phyloP scores from a whole-genome alignment of 2,113 vertebrate genomes.

The Phaetusa simplex region DNA sequence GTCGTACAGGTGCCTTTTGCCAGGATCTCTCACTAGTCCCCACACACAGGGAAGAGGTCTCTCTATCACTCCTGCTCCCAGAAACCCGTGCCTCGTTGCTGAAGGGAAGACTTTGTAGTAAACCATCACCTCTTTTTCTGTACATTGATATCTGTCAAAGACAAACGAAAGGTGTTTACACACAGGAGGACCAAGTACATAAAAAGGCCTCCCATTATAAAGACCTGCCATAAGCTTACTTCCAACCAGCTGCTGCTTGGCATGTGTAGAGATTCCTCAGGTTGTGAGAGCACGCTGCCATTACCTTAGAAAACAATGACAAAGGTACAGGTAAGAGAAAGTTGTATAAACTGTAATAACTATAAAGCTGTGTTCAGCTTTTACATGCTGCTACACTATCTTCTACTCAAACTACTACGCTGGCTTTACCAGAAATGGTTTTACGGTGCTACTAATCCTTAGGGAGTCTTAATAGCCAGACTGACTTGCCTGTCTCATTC shows the following conservation, averaged over 20 bases:
- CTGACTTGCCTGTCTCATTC: not conserved
- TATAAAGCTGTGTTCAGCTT: not conserved
- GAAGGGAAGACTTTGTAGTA: constrained; percentile 87
- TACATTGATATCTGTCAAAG: constrained; percentile 83
- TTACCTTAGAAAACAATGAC: constrained; percentile 77
- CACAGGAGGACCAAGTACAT: not conserved
- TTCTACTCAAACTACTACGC: not conserved
- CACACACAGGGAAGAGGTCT: constrained; percentile 82
- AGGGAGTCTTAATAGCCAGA: not conserved
- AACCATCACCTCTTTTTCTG: constrained; percentile 83
- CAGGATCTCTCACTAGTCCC: constrained; percentile 84
- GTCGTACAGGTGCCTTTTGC: constrained; percentile 85
- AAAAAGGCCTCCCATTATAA: not conserved
- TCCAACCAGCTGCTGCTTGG: constrained; percentile 87
- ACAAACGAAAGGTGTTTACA: not conserved
- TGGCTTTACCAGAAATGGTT: not conserved
- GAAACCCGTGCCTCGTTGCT: constrained; percentile 86
- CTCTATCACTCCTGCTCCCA: constrained; percentile 86
- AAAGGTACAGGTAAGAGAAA: not conserved
- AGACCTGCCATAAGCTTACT: constrained; percentile 72
- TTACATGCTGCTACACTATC: not conserved
- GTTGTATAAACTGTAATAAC: not conserved
- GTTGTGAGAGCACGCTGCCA: constrained; percentile 85
- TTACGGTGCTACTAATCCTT: not conserved
- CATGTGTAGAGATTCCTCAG: constrained; percentile 81